Percentiles rank a stretch among this genome's conserved stretches.
These are phyloP conservation scores for Glossophaga mutica DNA, from an alignment of 2,797 vertebrate species.

Conservation along the genomic window DNA sequence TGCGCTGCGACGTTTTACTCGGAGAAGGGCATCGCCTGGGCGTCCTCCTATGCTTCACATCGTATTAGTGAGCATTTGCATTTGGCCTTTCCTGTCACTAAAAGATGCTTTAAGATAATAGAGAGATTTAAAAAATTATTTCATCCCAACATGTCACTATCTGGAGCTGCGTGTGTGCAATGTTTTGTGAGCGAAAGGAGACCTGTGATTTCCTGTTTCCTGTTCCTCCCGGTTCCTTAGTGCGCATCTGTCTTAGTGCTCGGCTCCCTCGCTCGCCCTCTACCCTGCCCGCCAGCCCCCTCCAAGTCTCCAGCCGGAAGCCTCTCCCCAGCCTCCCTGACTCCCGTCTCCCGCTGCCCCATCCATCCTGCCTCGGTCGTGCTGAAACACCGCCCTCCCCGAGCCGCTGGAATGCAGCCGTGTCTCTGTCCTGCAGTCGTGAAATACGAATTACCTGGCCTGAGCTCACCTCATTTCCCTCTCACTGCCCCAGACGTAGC, in stretches of 20 bases:
- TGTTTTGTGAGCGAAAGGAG: not conserved
- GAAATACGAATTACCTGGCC: not conserved
- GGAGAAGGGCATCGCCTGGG: not conserved
- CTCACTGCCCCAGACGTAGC: not conserved
- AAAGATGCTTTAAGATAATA: not conserved
- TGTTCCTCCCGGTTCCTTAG: fast-evolving
- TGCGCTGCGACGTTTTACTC: not conserved
- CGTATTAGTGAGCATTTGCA: not conserved
- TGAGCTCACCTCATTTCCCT: not conserved
- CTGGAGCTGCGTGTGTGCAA: not conserved
- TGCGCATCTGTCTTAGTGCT: fast-evolving
- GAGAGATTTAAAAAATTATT: not conserved
- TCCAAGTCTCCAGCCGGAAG: not conserved
- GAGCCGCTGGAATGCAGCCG: fast-evolving
- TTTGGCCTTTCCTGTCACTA: not conserved
- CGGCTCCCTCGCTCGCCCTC: not conserved
- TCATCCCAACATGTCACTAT: not conserved
- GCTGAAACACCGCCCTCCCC: fast-evolving
- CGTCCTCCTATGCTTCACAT: not conserved
- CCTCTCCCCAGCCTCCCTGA: not conserved
- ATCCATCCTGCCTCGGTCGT: not conserved
- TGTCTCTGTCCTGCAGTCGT: not conserved
- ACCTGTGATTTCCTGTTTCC: not conserved
- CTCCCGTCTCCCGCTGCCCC: not conserved
- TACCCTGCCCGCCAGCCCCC: not conserved